Base-by-base conservation (phyloP, 2,113 vertebrate species). In the Notothenia rossii region DNA sequence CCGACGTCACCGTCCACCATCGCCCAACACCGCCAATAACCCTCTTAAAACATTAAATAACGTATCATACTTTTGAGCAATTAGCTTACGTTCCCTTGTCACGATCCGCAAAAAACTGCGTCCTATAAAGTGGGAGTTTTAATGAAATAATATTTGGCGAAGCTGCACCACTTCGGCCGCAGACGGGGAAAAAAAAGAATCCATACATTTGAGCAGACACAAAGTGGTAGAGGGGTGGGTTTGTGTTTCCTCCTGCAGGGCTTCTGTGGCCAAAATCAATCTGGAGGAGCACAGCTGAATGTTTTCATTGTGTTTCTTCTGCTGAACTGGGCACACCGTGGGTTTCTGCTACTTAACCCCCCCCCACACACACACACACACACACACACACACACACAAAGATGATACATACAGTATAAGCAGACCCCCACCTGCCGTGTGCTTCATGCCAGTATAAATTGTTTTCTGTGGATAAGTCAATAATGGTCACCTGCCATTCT, bases 301-400 rank as follows among this genome's bases (percentile, higher is more conserved):
- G 93, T 94, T 95, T 94, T 94, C 92, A 92, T 94, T 95, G 91
- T 91, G 88, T 93, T 94, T 89, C 89, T 91, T 91, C 62, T 92
- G 93, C 93, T 93, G 91, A 94, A 92, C 83, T 87, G 92, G 89
- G 90, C 90, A 91, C 88, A 56, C 81, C 89, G 87, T 78, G 79
- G 77, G 75, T 89, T 93, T 92, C 91, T 90, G 87, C 89, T 70
- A 36, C 86, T 90, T 62, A 63, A 86, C 65, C 55, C 68, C 58
- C 83, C 85, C 75, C 66, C 76, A 85, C 81, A 82, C 25, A 29
- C 25, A 5, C 36, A 40, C 36, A 7, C 85, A 83, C 69, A 46
- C 65, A 71, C 81, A 59, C 62, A 83, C 74, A 20, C 88, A 86
- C 78, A 77, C 87, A 81, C 69, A 74, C 84, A 83, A 86, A 83